Conservation (phyloP, 2,888 invertebrate genomes). For the Myopa testacea region DNA sequence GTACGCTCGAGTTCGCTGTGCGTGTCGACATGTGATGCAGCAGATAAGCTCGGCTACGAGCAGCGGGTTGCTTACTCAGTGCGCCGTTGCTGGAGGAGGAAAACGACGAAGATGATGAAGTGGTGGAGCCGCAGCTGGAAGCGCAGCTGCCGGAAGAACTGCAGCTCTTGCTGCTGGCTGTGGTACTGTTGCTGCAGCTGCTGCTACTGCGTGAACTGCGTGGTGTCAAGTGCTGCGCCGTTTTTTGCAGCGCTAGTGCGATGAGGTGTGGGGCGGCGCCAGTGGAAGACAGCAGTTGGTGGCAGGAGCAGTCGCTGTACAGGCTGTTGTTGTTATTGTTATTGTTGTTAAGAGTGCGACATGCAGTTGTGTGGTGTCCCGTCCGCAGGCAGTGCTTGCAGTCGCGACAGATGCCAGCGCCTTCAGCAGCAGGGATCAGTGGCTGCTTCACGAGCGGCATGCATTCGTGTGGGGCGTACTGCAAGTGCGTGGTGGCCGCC, state of each 20-base stretch:
- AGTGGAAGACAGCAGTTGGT: constrained; percentile 58
- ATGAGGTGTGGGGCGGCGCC: constrained; percentile 52
- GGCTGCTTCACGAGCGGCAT: constrained; percentile 51
- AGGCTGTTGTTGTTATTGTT: constrained; percentile 71
- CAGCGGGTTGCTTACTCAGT: constrained; percentile 26
- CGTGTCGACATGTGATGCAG: constrained; percentile 41
- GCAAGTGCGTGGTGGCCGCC: constrained; percentile 31
- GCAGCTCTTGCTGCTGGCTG: constrained; percentile 68
- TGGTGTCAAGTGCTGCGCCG: constrained; percentile 47
- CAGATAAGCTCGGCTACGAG: constrained; percentile 36
- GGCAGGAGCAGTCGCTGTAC: constrained; percentile 50
- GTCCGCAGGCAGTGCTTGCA: constrained; percentile 75
- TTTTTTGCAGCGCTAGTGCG: constrained; percentile 52
- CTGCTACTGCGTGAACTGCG: constrained; percentile 66
- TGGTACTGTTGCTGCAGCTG: constrained; percentile 67
- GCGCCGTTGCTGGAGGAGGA: constrained; percentile 22
- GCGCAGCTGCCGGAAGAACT: constrained; percentile 47
- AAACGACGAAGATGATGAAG: constrained; percentile 41
- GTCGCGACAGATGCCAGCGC: constrained; percentile 72
- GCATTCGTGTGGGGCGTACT: constrained; percentile 41
- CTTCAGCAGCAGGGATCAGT: constrained; percentile 46
- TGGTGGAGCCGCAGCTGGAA: constrained; percentile 47
- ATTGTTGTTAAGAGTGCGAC: constrained; percentile 77
- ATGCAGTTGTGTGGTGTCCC: constrained; percentile 77
- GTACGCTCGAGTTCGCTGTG: constrained; percentile 55